A percentile compares a stretch with the other conserved stretches of the same genome.
Evolutionary conservation across 2,113 vertebrate species (phyloP).

Genomic region (Thermophis baileyi): DNA sequence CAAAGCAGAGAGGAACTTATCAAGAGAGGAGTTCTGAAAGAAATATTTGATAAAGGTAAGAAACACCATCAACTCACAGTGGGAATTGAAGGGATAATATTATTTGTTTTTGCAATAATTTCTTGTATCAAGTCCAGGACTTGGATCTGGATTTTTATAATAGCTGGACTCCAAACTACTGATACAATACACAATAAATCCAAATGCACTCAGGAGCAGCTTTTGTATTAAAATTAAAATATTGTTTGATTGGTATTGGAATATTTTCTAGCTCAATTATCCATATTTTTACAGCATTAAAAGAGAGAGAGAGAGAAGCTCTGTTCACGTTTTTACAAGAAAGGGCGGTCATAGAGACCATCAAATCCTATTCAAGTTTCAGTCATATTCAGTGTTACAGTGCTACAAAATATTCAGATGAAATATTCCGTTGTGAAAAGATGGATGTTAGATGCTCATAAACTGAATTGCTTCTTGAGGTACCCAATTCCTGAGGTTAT

Average conservation of each 20-base stretch:
- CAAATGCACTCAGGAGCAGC: background rate
- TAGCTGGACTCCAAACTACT: background rate
- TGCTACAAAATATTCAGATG: background rate
- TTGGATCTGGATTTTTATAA: background rate
- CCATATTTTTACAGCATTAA: background rate
- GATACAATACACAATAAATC: background rate
- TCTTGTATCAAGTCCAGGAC: background rate
- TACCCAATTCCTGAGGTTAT: background rate
- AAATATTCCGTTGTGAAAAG: background rate
- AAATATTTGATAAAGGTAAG: constrained; percentile 98
- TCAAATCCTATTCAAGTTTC: background rate
- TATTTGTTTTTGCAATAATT: background rate
- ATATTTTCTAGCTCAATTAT: background rate
- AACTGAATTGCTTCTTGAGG: background rate
- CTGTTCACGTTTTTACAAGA: background rate
- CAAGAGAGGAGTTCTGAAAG: constrained; percentile 94
- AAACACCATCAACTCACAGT: constrained; percentile 2
- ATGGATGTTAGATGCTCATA: background rate
- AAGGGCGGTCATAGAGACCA: background rate
- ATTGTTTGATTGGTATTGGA: background rate
- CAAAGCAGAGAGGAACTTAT: constrained; percentile 98
- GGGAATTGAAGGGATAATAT: background rate
- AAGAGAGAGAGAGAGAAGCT: background rate
- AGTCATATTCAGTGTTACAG: background rate
- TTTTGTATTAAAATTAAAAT: background rate